These are phyloP conservation scores for Pyxicephalus adspersus DNA, from an alignment of 2,113 vertebrate genomes.

Conservation along the genomic window DNA sequence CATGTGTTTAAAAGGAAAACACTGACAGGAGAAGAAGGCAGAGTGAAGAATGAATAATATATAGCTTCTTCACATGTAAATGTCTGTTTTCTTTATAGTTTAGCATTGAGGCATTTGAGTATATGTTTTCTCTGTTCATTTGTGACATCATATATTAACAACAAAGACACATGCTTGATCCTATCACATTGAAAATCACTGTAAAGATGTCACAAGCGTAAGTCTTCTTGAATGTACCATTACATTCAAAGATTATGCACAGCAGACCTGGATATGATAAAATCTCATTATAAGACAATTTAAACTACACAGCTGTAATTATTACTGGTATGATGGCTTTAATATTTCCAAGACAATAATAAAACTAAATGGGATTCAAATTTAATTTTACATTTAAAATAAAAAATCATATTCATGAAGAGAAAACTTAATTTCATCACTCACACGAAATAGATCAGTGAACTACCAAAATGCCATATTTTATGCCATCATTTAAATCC, in stretches of 20 bases:
- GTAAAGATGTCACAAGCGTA: background rate
- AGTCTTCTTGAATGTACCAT: background rate
- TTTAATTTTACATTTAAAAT: slow-evolving; percentile 9
- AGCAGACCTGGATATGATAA: background rate
- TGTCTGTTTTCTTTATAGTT: too few species aligned
- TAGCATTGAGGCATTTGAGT: too few species aligned
- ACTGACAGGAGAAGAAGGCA: too few species aligned
- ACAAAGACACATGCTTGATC: too few species aligned
- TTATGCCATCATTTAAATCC: background rate
- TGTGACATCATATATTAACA: too few species aligned
- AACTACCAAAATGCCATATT: background rate
- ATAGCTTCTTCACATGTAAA: too few species aligned
- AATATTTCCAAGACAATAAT: slow-evolving; percentile 14
- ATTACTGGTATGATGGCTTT: background rate
- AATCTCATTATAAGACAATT: slow-evolving; percentile 25
- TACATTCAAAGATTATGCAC: background rate
- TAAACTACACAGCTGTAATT: slow-evolving; percentile 23
- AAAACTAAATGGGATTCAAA: slow-evolving; percentile 3
- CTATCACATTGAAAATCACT: too few species aligned
- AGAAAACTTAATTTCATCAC: background rate
- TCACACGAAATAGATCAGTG: background rate
- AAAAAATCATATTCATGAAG: background rate
- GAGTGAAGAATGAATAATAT: too few species aligned
- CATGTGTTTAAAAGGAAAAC: too few species aligned
- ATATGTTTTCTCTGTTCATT: too few species aligned